Percentiles rank a stretch among this genome's conserved stretches.
Conservation (phyloP, 2,888 invertebrate genomes). For the Pristionchus maxplancki region DNA sequence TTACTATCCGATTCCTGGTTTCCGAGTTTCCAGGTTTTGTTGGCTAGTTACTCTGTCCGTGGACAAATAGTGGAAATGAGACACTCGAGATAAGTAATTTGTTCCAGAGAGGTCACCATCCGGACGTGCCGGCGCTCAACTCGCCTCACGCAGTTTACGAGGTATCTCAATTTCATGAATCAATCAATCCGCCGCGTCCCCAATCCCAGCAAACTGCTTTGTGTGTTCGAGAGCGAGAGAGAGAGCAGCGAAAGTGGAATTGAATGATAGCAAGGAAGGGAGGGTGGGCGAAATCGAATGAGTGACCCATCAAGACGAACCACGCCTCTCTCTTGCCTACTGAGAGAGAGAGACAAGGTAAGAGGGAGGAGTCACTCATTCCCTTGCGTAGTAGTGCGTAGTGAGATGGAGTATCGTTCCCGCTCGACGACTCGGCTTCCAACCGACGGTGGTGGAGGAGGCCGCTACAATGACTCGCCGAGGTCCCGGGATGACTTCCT, state of each 20-base stretch:
- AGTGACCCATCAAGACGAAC: slow-evolving; percentile 40
- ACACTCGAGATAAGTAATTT: too few relatives aligned
- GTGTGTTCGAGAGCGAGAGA: not conserved
- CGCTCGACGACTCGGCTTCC: slow-evolving; percentile 44
- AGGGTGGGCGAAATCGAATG: slow-evolving; percentile 24
- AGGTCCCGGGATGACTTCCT: slow-evolving; percentile 34
- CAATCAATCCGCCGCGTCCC: slow-evolving; percentile 13
- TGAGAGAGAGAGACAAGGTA: not conserved
- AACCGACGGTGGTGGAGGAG: not conserved
- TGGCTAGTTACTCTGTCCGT: too few relatives aligned
- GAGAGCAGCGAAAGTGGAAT: slow-evolving; percentile 37
- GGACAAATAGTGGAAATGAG: too few relatives aligned
- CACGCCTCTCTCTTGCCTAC: slow-evolving; percentile 36
- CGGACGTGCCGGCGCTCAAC: slow-evolving; percentile 42
- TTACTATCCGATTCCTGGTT: too few relatives aligned
- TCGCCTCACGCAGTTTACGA: slow-evolving; percentile 1
- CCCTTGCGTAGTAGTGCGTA: slow-evolving; percentile 22
- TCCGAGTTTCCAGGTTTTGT: too few relatives aligned
- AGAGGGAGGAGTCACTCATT: slow-evolving; percentile 5
- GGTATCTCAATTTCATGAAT: slow-evolving; percentile 9
- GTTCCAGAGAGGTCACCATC: slow-evolving; percentile 48
- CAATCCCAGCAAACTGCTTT: not conserved
- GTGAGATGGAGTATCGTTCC: slow-evolving; percentile 50
- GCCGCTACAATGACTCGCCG: slow-evolving; percentile 32
- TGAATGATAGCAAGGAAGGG: slow-evolving; percentile 22